Base-by-base conservation (phyloP, 2,888 invertebrate species). In the Phyllotreta cruciferae region DNA sequence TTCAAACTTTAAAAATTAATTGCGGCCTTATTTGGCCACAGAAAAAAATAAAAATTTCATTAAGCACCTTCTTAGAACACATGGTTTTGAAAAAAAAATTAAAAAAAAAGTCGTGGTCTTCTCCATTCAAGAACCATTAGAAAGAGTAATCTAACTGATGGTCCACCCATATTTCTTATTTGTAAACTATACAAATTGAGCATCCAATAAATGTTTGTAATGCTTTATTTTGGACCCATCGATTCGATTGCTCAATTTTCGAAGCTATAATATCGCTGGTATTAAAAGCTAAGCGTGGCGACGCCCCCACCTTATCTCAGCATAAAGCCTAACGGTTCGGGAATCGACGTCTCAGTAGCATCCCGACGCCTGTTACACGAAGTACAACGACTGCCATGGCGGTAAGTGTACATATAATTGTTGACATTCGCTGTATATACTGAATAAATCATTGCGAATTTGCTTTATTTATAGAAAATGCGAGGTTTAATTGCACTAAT, bases 311-410 rank as follows among this genome's bases (percentile, higher is more conserved):
- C 60, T 60, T 53, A 60, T 63, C 71, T 72, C 71, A 53, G 62
- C 74, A 78, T 80, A 79, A 75, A 79, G 77, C 69, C 75, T 71
- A 75, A 74, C 74, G 72, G 69, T 73, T 72, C 24, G 70, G 69
- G 68, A 71, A 68, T 76, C 77, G 76, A 79, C 78, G 80, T 79
- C 77, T 82, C 83, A 76, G 83, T 82, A 82, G 78, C 83, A 81
- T 81, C 83, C 81, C 82, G 83, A 83, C 84, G 83, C 80, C 71
- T 67, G 72, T 73, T 72, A 72, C 70, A 71, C 56, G 45, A 54
- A 63, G 39, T 57, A 55, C 66, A 66, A 5, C 68, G 66, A 60
- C 39, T 47, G 57, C 54, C 71, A 79, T 80, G 80, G 76, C 80
- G 67, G 80, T 80, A 77, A 80, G 80, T 79, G 68, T 50, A 9